These are phyloP conservation scores for Lagopus muta DNA, from an alignment of 2,113 vertebrate species.

Conservation along the genomic window DNA sequence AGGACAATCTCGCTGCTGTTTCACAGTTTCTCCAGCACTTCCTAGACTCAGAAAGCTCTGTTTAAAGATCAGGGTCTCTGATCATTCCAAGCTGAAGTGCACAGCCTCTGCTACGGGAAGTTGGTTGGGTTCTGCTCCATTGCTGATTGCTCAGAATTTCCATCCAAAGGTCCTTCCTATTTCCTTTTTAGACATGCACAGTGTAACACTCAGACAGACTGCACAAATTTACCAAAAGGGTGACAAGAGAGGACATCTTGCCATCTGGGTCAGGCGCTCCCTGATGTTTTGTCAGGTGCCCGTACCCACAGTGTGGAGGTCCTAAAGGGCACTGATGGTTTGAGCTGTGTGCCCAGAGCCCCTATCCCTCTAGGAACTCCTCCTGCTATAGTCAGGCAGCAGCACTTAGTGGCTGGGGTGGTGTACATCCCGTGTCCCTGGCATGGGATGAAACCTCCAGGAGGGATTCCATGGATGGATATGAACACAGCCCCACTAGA, in stretches of 20 bases:
- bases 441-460: background rate
- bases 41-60: background rate
- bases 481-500: background rate
- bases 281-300: background rate
- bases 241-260: background rate
- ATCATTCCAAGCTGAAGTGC: background rate
- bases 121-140: background rate
- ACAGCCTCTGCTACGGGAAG: background rate
- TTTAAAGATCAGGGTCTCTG: background rate
- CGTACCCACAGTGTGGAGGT: background rate
- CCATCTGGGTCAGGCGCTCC: background rate
- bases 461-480: background rate
- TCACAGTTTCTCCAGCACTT: background rate
- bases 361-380: background rate
- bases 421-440: background rate
- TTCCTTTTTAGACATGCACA: background rate
- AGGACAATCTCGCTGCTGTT: background rate
- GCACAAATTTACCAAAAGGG: background rate
- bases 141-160: background rate
- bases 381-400: background rate
- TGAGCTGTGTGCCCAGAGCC: accelerated
- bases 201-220: background rate
- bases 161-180: background rate
- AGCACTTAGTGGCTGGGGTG: background rate
- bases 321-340: background rate